A percentile compares a stretch with the other conserved stretches of the same genome.
phyloP scores from a whole-genome alignment of 2,797 vertebrate genomes.

The Orientallactaga sibirica region DNA sequence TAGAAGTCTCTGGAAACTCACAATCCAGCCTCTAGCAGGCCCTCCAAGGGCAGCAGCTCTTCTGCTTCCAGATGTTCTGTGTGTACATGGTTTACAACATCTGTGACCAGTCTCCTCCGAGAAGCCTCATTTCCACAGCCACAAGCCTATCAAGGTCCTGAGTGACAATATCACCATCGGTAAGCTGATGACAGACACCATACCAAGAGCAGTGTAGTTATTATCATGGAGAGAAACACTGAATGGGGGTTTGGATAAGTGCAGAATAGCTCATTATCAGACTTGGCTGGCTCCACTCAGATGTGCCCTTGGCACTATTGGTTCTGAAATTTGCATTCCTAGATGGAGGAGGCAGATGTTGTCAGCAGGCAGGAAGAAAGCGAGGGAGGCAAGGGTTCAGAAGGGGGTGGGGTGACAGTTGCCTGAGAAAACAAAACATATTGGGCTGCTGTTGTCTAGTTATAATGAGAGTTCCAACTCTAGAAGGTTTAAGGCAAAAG shows the following conservation, averaged over 20 bases:
- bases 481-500: not conserved
- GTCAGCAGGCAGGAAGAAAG: not conserved
- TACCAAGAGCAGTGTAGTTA: constrained; percentile 5
- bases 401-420: not conserved
- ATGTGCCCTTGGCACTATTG: not conserved
- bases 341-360: not conserved
- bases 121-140: not conserved
- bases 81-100: not conserved
- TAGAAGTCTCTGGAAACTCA: not conserved
- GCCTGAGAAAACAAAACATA: not conserved
- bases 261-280: not conserved
- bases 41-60: not conserved
- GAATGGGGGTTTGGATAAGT: constrained; percentile 48
- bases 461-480: not conserved
- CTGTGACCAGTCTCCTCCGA: not conserved
- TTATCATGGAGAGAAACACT: constrained; percentile 39
- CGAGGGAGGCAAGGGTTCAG: not conserved
- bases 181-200: constrained; percentile 56
- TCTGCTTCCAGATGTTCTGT: not conserved
- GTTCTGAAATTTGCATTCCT: constrained; percentile 69
- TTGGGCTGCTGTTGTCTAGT: not conserved
- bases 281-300: not conserved
- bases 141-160: not conserved
- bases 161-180: constrained; percentile 43
- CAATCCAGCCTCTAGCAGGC: not conserved